Conservation (phyloP, 2,888 invertebrate species). For the Beris chalybata region DNA sequence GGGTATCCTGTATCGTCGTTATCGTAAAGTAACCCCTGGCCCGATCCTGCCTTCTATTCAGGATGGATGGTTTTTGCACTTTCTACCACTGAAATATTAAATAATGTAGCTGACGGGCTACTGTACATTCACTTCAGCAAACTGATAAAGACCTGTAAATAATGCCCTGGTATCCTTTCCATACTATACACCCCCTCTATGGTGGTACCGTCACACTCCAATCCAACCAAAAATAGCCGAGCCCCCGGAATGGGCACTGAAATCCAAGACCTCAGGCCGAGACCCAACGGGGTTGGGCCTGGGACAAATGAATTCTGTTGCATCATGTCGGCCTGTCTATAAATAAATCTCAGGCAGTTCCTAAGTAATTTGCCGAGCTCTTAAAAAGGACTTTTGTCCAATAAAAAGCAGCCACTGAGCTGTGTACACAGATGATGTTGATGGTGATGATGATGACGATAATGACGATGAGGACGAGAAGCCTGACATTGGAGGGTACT, state of each 20-base stretch:
- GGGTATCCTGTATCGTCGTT: too few species aligned
- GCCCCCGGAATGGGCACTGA: too few species aligned
- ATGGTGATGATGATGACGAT: conserved; percentile 31
- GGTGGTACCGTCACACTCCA: too few species aligned
- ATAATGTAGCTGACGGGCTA: conserved; percentile 23
- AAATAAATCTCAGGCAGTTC: conserved; percentile 28
- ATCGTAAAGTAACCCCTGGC: neutral
- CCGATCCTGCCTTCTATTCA: conserved; percentile 1
- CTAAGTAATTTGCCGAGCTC: conserved; percentile 22
- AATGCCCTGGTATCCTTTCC: conserved; percentile 4
- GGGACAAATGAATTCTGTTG: too few species aligned
- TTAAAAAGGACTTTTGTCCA: conserved; percentile 23
- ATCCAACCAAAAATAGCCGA: too few species aligned
- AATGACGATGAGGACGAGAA: conserved; percentile 10
- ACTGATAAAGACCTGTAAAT: conserved; percentile 25
- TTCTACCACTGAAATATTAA: conserved; percentile 28
- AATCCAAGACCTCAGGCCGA: too few species aligned
- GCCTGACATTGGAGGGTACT: conserved; percentile 19
- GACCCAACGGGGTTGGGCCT: too few species aligned
- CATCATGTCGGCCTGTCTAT: conserved; percentile 8
- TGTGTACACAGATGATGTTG: conserved; percentile 31
- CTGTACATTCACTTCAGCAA: conserved; percentile 1
- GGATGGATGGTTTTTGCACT: conserved; percentile 20
- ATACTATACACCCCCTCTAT: too few species aligned
- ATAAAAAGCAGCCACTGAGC: conserved; percentile 23